Base-by-base conservation (phyloP, 2,888 invertebrate genomes). In the Pilophorus perplexus region DNA sequence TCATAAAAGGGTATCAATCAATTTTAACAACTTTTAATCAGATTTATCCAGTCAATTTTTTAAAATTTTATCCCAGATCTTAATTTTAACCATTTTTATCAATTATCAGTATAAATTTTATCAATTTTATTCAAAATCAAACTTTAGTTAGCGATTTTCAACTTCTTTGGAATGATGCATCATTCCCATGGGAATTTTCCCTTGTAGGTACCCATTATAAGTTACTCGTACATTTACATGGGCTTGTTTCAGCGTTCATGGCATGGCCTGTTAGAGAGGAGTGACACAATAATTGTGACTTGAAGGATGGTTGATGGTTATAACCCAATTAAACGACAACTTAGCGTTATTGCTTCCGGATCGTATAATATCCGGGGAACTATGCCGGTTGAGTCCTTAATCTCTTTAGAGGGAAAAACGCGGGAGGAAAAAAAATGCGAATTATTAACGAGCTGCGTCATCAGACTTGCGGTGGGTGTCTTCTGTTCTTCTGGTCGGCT, bases 401-500 rank as follows among this genome's bases (percentile, higher is more conserved):
- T 44, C 44, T 44, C 20, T 23, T 44, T 6, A 12, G n/a, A n/a
- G n/a, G 5, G 20, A 20, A 44, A 20, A 18, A 44, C 6, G 2
- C 14, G 42, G 6, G 42, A 46, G 20, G 3, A 10, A 23, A 46
- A 46, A 23, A 46, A 23, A n/a, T n/a, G 46, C 25, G 46, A 23
- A 46, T 46, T 46, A 46, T 23, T 46, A 46, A 22, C 46, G 46
- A 46, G 46, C 46, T 22, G n/a, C 12, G 14, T 14, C 46, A 22
- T 46, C 23, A 46, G 46, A 23, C 46, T 12, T 22, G 46, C 12
- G 44, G 20, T 23, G 12, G 12, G 12, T 38, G 22, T 38, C 37
- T n/a, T 37, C 20, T 37, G 55, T 55, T 55, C 22, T 37, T 55
- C n/a, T 22, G 20, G 22, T n/a, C 18, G 37, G n/a, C 44, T 46